Base-by-base conservation (phyloP, 2,888 invertebrate genomes). In the Gasteruption jaculator region DNA sequence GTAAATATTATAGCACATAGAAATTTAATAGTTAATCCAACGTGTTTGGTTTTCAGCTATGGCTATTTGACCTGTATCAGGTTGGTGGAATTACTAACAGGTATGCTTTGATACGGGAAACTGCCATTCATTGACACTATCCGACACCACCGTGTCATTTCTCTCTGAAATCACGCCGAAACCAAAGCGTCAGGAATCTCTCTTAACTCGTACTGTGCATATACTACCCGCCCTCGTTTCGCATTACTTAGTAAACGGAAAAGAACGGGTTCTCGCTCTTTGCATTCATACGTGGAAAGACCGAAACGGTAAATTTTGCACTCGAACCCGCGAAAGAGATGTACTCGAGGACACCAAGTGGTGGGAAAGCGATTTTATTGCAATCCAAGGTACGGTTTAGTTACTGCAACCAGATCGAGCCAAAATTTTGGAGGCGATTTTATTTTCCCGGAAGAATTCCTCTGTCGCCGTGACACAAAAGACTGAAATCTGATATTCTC, bases 31-130 rank as follows among this genome's bases (percentile, higher is more conserved):
- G n/a, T n/a, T n/a, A n/a, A n/a, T n/a, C n/a, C n/a, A n/a, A n/a
- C n/a, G n/a, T n/a, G n/a, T n/a, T n/a, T n/a, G n/a, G n/a, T n/a
- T n/a, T n/a, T n/a, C n/a, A n/a, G n/a, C n/a, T n/a, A n/a, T 37
- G 37, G 26, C 36, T 29, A 25, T 41, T 44, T 34, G 33, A 39
- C 39, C 35, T 30, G 30, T 39, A 26, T 36, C 19, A 30, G 38
- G 16, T 18, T 43, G 36, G 38, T 39, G n/a, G 31, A 29, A 40
- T 40, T 22, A 27, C 40, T 41, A 44, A 46, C 48, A 46, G 45
- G 39, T 45, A 46, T 49, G 55, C 60, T 61, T 62, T 62, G 62
- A 59, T 50, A 62, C 48, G 48, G 47, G 59, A 62, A 55, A 56
- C 58, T 54, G 46, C 45, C 47, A 54, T 57, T 54, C 54, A 53